Evolutionary conservation across 2,797 vertebrate species (phyloP), one percentile per base, ranked within the genome.

Genomic region (Lepilemur ruficaudatus): DNA sequence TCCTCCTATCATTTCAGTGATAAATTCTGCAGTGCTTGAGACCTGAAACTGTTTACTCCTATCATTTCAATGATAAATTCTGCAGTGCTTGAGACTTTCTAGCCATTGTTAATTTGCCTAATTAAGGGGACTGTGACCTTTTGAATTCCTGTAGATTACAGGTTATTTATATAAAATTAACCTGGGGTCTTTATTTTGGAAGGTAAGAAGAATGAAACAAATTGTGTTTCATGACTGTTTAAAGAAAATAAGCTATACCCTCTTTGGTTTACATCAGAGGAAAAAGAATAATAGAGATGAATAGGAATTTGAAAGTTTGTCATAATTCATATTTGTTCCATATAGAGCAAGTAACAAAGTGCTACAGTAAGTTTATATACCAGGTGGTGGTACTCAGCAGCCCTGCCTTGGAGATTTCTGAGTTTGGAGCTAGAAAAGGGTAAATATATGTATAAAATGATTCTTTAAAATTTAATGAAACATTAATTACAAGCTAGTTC

Each of bases 141-240:
- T 90, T 90, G 65, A 95, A 63, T 93, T 91, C n/a, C 92, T 97
- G 25, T 25, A 90, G 76, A 38, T 89, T 93, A 89, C 5, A 94
- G 78, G 41, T 84, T 93, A 93, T 50, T 89, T 96, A 89, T 46
- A 61, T 32, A 87, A 81, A 96, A 67, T 67, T 89, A 80, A 67
- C 9, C 35, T 76, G 55, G 61, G 35, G 15, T 90, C 30, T 82
- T 13, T 76, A 85, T 87, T 96, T 94, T 81, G 63, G n/a, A 65
- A 14, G 85, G 46, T 63, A 73, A 85, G 46, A 85, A 79, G 35
- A 96, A 55, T 57, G 32, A 75, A 88, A 72, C 90, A 25, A 84
- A 8, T 20, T 28, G 46, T 82, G 23, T 95, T 69, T 48, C 2
- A 8, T 93, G 48, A 69, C 59, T 65, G 5, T 84, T 84, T 89